These are phyloP conservation scores for Oncorhynchus masou DNA, from an alignment of 2,113 vertebrate species.

Conservation along the genomic window DNA sequence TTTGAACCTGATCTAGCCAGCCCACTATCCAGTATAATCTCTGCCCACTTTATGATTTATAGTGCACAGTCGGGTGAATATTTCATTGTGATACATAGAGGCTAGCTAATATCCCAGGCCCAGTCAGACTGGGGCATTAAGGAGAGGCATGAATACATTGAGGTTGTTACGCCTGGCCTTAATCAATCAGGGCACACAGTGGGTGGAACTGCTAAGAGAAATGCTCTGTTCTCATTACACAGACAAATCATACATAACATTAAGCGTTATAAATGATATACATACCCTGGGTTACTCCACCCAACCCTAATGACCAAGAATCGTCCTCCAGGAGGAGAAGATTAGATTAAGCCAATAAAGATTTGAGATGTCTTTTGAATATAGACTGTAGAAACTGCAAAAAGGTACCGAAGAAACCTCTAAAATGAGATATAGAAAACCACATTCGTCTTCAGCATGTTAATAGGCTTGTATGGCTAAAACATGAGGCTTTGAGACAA, in stretches of 20 bases:
- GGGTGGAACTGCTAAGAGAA: slow-evolving; percentile 59
- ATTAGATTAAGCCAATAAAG: slow-evolving; percentile 43
- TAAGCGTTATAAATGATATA: slow-evolving; percentile 62
- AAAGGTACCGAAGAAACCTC: slow-evolving; percentile 26
- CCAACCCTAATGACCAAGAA: slow-evolving; percentile 28
- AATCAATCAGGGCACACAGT: slow-evolving; percentile 71
- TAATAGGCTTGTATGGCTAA: slow-evolving; percentile 50
- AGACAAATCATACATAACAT: slow-evolving; percentile 65
- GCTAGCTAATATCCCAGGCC: slow-evolving; percentile 59
- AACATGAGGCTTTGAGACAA: slow-evolving; percentile 47
- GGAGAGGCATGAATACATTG: slow-evolving; percentile 54
- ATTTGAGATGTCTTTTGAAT: slow-evolving; percentile 36
- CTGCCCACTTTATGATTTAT: slow-evolving; percentile 68
- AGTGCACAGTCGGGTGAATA: slow-evolving; percentile 61
- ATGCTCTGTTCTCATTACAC: slow-evolving; percentile 69
- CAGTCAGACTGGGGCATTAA: slow-evolving; percentile 49
- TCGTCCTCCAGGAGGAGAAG: slow-evolving; percentile 17
- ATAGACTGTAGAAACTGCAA: slow-evolving; percentile 27
- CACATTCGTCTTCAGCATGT: slow-evolving; percentile 31
- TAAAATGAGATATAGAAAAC: slow-evolving; percentile 28
- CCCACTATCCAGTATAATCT: slow-evolving; percentile 41
- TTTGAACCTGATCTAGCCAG: slow-evolving; percentile 46
- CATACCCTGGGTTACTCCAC: slow-evolving; percentile 33
- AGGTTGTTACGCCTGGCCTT: slow-evolving; percentile 59
- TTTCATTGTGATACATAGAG: slow-evolving; percentile 69